These are phyloP conservation scores for Polypterus senegalus DNA, from an alignment of 2,113 vertebrate genomes.

Conservation along the genomic window DNA sequence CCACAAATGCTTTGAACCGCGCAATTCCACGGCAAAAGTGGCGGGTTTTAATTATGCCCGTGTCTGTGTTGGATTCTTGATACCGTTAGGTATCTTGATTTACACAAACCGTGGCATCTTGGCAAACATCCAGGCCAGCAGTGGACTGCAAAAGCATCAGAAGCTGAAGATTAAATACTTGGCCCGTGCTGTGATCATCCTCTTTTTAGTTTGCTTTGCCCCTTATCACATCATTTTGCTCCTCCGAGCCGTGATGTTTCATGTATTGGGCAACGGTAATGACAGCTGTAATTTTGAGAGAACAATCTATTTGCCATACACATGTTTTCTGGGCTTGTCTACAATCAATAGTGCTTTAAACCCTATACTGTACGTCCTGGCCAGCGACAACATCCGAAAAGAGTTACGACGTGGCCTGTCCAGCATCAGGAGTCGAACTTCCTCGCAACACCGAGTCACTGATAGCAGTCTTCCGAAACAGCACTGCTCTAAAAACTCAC, in stretches of 20 bases:
- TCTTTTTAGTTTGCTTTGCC: constrained; percentile 73
- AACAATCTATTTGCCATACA: constrained; percentile 41
- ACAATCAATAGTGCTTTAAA: constrained; percentile 64
- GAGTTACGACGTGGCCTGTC: constrained; percentile 36
- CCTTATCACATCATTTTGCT: constrained; percentile 72
- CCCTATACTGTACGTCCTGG: constrained; percentile 70
- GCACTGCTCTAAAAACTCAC: constrained; percentile 21
- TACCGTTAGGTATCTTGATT: constrained; percentile 52
- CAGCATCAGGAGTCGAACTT: constrained; percentile 21
- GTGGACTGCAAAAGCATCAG: constrained; percentile 25
- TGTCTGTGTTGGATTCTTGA: constrained; percentile 51
- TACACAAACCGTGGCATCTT: constrained; percentile 57
- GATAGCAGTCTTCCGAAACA: constrained; percentile 25
- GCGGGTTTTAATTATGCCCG: constrained; percentile 46
- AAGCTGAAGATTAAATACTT: constrained; percentile 54
- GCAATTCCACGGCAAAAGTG: constrained; percentile 10
- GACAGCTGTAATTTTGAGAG: constrained; percentile 39
- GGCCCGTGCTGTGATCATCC: constrained; percentile 45
- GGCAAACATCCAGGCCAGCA: constrained; percentile 28
- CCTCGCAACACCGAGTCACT: not conserved
- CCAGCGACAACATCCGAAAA: constrained; percentile 50
- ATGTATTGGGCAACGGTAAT: not conserved
- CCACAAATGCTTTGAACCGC: constrained; percentile 59
- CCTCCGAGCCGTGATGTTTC: constrained; percentile 37
- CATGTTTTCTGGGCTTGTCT: constrained; percentile 53